Base-by-base conservation (phyloP, 2,888 invertebrate genomes). In the Eristalis arbustorum region DNA sequence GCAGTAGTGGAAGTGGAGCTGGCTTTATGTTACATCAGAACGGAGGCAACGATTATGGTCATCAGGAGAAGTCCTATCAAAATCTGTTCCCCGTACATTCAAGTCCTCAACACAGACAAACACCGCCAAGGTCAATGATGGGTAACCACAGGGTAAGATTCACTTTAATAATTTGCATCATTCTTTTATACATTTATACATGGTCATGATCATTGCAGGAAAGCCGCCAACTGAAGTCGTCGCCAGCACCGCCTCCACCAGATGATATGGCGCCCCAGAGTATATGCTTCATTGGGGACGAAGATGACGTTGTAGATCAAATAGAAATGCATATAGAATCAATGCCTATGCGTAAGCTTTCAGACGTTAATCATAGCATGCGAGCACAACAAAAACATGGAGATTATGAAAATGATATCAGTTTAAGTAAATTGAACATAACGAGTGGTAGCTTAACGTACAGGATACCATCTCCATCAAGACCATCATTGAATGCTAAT, bases 211-310 rank as follows among this genome's bases (percentile, higher is more conserved):
- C 1, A 69, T 79, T 67, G 18, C 25, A 90, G 81, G 90, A 92
- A 90, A 89, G 90, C 89, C 89, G 84, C 13, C 88, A 89, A 90
- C 73, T 90, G 90, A 89, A 88, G 82, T 73, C 89, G 37, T 88
- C 89, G 18, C 89, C 88, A 11, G 88, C 89, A 13, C 63, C 89
- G 63, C 95, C 95, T 61, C 96, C 95, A 34, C 95, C 96, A 74
- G 97, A 97, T 91, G 97, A 97, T 91, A 98, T 98, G 97, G 97
- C 97, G 90, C 98, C 98, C 0, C 98, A 98, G 92, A 97, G 96
- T 93, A 98, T 98, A 90, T 98, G 97, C 75, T 98, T 98, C 91
- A 97, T 98, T 89, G 97, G 97, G 91, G 95, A 95, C 92, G 94
- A 95, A 28, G 94, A 93, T 64, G 94, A 94, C 92, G 91, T 92